These are phyloP conservation scores for Tetrapedia diversipes DNA, from an alignment of 2,888 invertebrate genomes.

Conservation along the genomic window DNA sequence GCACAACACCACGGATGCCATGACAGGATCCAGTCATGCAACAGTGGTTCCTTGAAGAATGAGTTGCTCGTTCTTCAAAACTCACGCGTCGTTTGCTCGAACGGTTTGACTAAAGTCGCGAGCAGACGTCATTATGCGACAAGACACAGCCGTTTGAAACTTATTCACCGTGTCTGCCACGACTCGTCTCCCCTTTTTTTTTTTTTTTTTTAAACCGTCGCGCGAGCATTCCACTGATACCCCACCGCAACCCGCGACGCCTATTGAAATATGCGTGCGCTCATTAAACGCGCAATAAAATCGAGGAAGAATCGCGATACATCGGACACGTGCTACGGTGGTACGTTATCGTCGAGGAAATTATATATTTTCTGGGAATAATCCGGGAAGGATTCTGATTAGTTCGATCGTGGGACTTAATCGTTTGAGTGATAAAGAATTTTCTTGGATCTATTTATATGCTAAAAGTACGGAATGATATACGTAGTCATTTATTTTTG, in stretches of 20 bases:
- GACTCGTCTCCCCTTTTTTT: constrained; percentile 24
- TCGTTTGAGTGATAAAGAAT: too few species aligned
- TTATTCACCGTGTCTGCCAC: constrained; percentile 29
- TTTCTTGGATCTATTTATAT: too few species aligned
- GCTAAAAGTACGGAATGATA: too few species aligned
- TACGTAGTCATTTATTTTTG: too few species aligned
- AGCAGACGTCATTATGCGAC: constrained; percentile 47
- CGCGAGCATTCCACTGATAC: constrained; percentile 35
- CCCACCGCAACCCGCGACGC: constrained; percentile 8
- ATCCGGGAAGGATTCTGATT: too few species aligned
- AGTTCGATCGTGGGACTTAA: too few species aligned
- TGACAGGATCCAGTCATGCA: not conserved
- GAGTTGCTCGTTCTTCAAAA: constrained; percentile 18
- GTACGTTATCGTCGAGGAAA: not conserved
- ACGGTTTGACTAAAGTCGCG: constrained; percentile 33
- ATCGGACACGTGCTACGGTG: not conserved
- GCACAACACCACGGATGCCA: not conserved
- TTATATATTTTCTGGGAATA: not conserved
- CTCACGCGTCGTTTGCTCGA: constrained; percentile 28
- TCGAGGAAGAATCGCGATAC: constrained; percentile 22
- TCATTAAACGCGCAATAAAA: constrained; percentile 49
- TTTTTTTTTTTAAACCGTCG: constrained; percentile 16
- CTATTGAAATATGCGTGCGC: constrained; percentile 51
- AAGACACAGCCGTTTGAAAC: constrained; percentile 31
- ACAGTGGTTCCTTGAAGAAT: constrained; percentile 9